These are phyloP conservation scores for Holacanthella duospinosa DNA, from an alignment of 2,888 invertebrate genomes.

Conservation along the genomic window DNA sequence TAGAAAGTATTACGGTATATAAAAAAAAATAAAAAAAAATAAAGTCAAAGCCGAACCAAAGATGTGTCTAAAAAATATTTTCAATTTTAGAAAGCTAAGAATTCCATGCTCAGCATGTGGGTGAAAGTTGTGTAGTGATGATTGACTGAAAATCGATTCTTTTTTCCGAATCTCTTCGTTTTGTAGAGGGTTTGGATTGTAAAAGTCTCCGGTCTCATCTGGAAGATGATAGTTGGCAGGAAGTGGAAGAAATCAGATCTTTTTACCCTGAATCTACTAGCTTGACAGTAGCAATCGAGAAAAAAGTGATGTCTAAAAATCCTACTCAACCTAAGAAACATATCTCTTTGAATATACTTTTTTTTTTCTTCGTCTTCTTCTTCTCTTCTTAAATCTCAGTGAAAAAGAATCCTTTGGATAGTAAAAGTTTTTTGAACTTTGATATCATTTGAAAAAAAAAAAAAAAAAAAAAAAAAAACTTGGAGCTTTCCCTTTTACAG, in stretches of 20 bases:
- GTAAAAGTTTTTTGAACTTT: not conserved
- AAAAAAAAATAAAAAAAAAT: too few relatives aligned
- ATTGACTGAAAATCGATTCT: conserved; percentile 5
- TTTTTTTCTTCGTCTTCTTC: not conserved
- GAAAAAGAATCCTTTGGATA: not conserved
- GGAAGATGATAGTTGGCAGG: not conserved
- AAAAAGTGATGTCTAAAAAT: too few relatives aligned
- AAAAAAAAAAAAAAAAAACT: not conserved
- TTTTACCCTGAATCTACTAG: too few relatives aligned
- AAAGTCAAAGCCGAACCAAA: too few relatives aligned
- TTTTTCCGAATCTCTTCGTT: not conserved
- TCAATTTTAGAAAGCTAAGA: not conserved
- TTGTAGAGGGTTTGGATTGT: not conserved
- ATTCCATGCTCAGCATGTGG: not conserved
- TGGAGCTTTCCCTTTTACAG: not conserved
- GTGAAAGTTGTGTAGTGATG: not conserved
- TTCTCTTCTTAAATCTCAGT: not conserved
- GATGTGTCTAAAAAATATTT: too few relatives aligned
- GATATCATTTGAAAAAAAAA: not conserved
- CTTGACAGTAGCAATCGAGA: too few relatives aligned
- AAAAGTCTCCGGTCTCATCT: too few relatives aligned
- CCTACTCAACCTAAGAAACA: too few relatives aligned
- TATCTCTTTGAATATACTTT: too few relatives aligned
- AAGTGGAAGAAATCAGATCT: conserved; percentile 2
- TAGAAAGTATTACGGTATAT: too few relatives aligned